Evolutionary conservation across 2,888 invertebrate species (phyloP).

Genomic region (Disparrhopalites patrizii): DNA sequence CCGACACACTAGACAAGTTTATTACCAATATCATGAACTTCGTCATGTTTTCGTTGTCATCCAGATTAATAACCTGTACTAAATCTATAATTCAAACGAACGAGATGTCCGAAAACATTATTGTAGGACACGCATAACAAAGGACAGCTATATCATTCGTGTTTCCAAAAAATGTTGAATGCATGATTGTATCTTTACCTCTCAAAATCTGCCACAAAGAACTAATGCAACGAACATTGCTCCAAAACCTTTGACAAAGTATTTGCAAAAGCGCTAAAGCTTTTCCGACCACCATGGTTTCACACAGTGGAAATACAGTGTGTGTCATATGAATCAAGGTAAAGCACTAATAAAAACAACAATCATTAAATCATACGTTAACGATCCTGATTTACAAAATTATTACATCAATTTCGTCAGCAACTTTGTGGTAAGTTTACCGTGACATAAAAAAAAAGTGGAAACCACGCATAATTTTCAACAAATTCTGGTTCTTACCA

Average conservation of each 20-base stretch:
- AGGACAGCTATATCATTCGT: neutral
- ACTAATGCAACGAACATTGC: constrained; percentile 1
- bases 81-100: neutral
- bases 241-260: constrained; percentile 9
- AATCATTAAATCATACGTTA: neutral
- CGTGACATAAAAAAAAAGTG: neutral
- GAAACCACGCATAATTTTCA: neutral
- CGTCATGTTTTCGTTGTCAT: too few relatives aligned
- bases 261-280: constrained; percentile 35
- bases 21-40: constrained; percentile 19
- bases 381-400: neutral
- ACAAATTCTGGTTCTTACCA: constrained; percentile 26
- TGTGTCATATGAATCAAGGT: neutral
- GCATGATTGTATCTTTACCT: constrained; percentile 16
- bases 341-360: neutral
- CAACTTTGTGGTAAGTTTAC: neutral
- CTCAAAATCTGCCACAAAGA: constrained; percentile 25
- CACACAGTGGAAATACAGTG: neutral
- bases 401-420: too few relatives aligned
- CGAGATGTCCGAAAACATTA: too few relatives aligned
- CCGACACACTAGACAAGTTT: neutral
- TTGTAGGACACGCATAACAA: too few relatives aligned
- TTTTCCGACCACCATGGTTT: constrained; percentile 18
- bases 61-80: neutral
- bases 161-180: neutral